phyloP scores from a whole-genome alignment of 2,797 vertebrate genomes.

The Melanotaenia boesemani region DNA sequence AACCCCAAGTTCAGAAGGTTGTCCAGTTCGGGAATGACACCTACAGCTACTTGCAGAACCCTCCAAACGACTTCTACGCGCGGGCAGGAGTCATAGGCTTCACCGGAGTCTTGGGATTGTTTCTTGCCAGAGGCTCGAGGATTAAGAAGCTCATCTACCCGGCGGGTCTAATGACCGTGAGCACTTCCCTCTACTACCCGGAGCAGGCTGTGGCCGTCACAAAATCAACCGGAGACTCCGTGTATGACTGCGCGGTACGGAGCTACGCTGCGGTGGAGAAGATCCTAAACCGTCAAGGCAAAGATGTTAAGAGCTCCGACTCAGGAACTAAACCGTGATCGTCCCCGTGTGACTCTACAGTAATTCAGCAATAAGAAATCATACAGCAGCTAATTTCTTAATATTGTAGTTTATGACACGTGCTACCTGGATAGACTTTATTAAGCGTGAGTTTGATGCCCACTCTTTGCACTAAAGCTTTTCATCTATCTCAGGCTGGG shows the following conservation, averaged over 20 bases:
- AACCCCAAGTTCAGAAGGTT: constrained; percentile 86
- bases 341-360: not conserved
- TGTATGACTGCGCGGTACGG: constrained; percentile 90
- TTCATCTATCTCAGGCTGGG: constrained; percentile 59
- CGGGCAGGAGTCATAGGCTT: constrained; percentile 92
- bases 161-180: constrained; percentile 84
- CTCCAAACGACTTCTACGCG: constrained; percentile 93
- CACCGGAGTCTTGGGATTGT: constrained; percentile 90
- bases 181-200: constrained; percentile 92
- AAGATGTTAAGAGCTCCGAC: constrained; percentile 19
- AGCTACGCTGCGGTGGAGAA: constrained; percentile 88
- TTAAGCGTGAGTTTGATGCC: constrained; percentile 31
- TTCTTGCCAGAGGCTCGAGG: constrained; percentile 91
- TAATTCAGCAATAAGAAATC: constrained; percentile 25
- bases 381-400: not conserved
- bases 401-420: constrained; percentile 4
- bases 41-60: constrained; percentile 86
- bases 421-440: not conserved
- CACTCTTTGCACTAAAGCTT: constrained; percentile 69
- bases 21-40: constrained; percentile 84
- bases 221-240: constrained; percentile 82
- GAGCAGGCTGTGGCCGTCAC: constrained; percentile 82
- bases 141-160: constrained; percentile 92
- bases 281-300: constrained; percentile 76
- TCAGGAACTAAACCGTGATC: constrained; percentile 38